Evolutionary conservation across 2,797 vertebrate species (phyloP).

Genomic region (Peromyscus attwateri): DNA sequence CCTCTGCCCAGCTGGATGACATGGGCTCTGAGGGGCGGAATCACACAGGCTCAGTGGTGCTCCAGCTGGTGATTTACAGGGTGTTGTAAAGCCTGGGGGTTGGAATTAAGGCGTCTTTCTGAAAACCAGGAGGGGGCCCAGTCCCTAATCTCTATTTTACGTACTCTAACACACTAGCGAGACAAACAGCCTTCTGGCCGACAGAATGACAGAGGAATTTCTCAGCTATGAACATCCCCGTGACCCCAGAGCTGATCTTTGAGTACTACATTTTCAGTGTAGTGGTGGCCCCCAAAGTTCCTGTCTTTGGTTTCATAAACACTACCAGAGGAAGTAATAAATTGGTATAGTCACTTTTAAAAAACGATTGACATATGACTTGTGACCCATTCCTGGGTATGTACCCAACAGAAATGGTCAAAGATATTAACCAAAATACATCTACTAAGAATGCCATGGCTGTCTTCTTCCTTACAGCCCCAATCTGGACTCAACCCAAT

Average conservation of each 20-base stretch:
- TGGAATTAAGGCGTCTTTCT: neutral
- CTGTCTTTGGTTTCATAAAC: neutral
- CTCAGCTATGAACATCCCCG: neutral
- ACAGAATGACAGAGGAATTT: neutral
- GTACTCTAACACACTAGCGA: neutral
- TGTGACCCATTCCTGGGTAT: neutral
- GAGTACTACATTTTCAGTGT: neutral
- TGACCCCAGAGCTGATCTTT: neutral
- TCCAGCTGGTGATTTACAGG: neutral
- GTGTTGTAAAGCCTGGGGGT: neutral
- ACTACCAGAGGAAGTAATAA: neutral
- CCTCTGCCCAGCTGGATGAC: neutral
- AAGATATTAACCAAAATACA: neutral
- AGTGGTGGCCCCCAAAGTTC: neutral
- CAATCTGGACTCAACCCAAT: neutral
- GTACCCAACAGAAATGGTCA: neutral
- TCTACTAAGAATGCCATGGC: neutral
- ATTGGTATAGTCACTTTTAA: neutral
- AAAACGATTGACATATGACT: neutral
- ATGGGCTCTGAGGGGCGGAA: neutral
- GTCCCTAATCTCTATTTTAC: accelerated
- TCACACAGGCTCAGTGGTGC: neutral
- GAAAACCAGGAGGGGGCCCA: neutral
- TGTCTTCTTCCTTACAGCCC: neutral
- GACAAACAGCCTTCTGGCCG: neutral